Evolutionary conservation across 2,797 vertebrate species (phyloP), one percentile per base, ranked within the genome.

Genomic region (Notamacropus eugenii): DNA sequence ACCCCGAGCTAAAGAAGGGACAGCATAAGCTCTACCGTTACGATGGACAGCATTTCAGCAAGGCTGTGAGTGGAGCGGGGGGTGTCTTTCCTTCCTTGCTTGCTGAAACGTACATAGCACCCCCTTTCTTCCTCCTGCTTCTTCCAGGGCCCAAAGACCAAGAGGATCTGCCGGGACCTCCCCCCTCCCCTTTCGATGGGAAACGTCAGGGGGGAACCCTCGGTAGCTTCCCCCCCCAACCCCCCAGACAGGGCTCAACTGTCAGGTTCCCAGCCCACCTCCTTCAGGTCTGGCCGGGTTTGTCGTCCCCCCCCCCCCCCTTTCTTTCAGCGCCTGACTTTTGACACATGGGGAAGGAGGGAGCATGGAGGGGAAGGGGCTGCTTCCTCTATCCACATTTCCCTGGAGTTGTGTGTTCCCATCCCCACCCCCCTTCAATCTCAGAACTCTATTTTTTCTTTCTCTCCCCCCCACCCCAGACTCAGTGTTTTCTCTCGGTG

Each of bases 1-100:
- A 99, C 99, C 99, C 99, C 95, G 99, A 99, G 98, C 99, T 99
- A 98, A 99, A 99, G 98, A 99, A 99, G 98, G 99, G 99, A 97
- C 98, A 99, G 57, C 99, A 99, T 98, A 99, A 99, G 98, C 99
- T 99, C 96, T 99, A 99, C 97, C 99, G 99, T 98, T 99, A 99
- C 98, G 99, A 99, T 99, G 99, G 99, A 97, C 99, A 99, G 97
- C 99, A 99, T 98, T 99, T 99, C 98, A 99, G 97, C 99, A 99
- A 99, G 99, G 99, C 99, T 97, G 99, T 99, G 98, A 99, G 99
- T 99, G 92, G 93, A 91, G 82, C 0, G 74, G 74, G 67, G 67
- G 67, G 67, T 40, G n/a, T 74, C n/a, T 82, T 14, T 46, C 22
- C 34, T n/a, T 14, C n/a, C 34, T 54, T 54, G 16, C 50, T 50